These are phyloP conservation scores for Aegotheles bennettii DNA, from an alignment of 2,113 vertebrate genomes.

Conservation along the genomic window DNA sequence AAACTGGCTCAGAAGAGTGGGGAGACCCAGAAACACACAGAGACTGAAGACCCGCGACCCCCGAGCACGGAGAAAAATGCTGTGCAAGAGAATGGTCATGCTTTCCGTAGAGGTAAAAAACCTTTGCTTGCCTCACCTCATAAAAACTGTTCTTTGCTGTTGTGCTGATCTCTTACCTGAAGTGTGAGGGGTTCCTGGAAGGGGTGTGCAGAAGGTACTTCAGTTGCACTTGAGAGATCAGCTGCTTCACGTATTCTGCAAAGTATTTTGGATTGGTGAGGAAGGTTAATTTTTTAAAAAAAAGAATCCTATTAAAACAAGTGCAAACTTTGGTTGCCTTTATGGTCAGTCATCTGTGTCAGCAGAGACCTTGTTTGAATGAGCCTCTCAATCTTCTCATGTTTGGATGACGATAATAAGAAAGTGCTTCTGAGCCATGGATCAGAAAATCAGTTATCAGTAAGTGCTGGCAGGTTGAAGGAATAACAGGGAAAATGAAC, in stretches of 20 bases:
- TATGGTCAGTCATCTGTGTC: background rate
- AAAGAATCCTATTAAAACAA: background rate
- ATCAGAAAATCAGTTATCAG: background rate
- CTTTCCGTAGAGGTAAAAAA: slow-evolving; percentile 78
- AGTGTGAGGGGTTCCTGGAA: background rate
- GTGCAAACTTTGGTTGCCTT: background rate
- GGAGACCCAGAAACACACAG: slow-evolving; percentile 74
- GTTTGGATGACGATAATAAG: background rate
- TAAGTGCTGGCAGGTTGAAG: background rate
- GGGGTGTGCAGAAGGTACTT: background rate
- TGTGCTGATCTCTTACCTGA: background rate
- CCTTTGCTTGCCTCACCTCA: background rate
- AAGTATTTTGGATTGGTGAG: background rate
- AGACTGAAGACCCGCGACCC: slow-evolving; percentile 72
- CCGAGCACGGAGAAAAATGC: slow-evolving; percentile 72
- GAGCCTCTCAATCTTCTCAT: background rate
- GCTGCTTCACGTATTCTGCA: background rate
- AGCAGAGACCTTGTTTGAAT: background rate
- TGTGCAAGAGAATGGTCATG: slow-evolving; percentile 76
- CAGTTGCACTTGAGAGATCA: background rate
- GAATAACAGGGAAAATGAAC: background rate
- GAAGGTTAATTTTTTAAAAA: background rate
- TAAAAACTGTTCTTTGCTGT: background rate
- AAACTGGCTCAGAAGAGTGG: slow-evolving; percentile 77
- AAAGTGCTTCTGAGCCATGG: background rate